phyloP scores from a whole-genome alignment of 2,888 invertebrate genomes.

The Salticus scenicus region DNA sequence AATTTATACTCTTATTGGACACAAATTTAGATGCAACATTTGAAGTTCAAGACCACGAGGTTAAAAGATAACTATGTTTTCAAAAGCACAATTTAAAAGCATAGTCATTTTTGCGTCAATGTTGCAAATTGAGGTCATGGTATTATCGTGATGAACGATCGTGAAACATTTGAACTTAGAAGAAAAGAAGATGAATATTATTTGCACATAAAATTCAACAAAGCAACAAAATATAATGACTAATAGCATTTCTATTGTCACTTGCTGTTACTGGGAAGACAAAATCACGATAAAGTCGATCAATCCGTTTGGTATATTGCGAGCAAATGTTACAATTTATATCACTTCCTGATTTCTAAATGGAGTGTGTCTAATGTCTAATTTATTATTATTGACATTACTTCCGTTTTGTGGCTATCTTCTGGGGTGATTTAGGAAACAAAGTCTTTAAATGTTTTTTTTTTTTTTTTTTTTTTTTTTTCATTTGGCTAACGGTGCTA shows the following conservation, averaged over 20 bases:
- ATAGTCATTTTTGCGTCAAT: conserved; percentile 45
- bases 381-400: no score
- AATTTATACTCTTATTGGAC: no score
- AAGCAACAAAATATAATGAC: background rate
- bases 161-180: conserved; percentile 43
- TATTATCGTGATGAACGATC: conserved; percentile 51
- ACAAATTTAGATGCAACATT: no score
- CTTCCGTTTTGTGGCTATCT: no score
- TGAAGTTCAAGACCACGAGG: conserved; percentile 56
- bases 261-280: conserved; percentile 17
- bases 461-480: no score
- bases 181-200: background rate
- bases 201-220: background rate
- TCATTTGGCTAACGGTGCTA: no score
- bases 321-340: background rate
- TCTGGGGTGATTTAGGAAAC: no score
- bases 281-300: conserved; percentile 34
- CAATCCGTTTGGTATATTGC: conserved; percentile 43
- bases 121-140: conserved; percentile 53
- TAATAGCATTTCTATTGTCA: background rate
- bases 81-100: conserved; percentile 23
- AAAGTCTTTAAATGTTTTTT: no score
- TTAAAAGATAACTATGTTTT: conserved; percentile 26
- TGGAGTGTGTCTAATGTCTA: background rate
- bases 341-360: background rate